A percentile compares a stretch with the other conserved stretches of the same genome.
phyloP scores from a whole-genome alignment of 2,797 vertebrate genomes.

The Clarias fuscus region DNA sequence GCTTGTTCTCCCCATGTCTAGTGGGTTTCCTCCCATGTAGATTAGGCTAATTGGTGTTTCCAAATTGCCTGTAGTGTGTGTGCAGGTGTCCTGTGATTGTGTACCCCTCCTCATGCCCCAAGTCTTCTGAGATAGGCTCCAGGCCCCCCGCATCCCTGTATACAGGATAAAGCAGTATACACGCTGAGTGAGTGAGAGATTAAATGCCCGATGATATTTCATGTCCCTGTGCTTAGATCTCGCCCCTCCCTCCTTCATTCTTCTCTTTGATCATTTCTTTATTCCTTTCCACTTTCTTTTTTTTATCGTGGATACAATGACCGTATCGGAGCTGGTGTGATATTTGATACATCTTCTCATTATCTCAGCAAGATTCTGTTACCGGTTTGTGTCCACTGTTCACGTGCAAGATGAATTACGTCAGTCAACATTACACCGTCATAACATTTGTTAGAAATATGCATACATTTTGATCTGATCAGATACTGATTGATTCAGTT shows the following conservation, averaged over 20 bases:
- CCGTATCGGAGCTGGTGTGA: background rate
- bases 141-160: no score
- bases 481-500: background rate
- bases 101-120: no score
- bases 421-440: background rate
- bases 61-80: no score
- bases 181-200: background rate
- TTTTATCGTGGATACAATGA: background rate
- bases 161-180: no score
- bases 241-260: background rate
- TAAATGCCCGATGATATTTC: background rate
- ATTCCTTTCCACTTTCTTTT: background rate
- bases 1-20: no score
- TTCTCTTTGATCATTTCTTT: background rate
- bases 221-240: background rate
- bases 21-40: no score
- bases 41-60: no score
- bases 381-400: background rate
- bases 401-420: background rate
- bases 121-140: no score
- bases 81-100: no score
- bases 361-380: background rate
- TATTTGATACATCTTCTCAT: background rate
- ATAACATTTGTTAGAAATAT: background rate
- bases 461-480: background rate